Conservation (phyloP, 2,888 invertebrate genomes). For the Tipula unca region DNA sequence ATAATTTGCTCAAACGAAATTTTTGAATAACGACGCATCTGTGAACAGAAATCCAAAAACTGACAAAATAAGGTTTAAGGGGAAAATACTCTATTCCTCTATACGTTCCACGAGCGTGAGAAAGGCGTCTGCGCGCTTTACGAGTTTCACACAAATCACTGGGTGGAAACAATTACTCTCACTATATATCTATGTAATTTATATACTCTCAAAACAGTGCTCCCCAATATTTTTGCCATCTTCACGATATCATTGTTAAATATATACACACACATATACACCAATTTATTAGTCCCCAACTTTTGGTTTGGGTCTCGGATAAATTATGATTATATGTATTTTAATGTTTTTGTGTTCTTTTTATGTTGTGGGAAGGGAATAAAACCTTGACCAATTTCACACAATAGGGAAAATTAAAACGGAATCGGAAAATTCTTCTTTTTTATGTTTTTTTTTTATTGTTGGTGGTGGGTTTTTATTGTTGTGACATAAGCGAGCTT, state of each 20-base stretch:
- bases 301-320: not conserved
- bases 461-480: not conserved
- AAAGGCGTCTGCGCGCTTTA: not conserved
- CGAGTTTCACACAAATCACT: not conserved
- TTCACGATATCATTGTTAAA: not conserved
- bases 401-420: not conserved
- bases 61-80: not conserved
- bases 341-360: not conserved
- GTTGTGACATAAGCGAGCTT: conserved; percentile 8
- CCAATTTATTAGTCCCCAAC: not conserved
- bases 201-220: not conserved
- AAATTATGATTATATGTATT: not conserved
- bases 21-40: not conserved
- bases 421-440: not conserved
- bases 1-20: not conserved
- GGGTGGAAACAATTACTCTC: not conserved
- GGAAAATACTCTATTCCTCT: not conserved
- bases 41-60: not conserved
- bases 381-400: not conserved
- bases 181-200: not conserved
- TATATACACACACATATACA: not conserved
- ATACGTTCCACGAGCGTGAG: not conserved
- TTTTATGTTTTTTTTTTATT: not conserved
- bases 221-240: not conserved
- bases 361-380: not conserved